Percentiles rank a stretch among this genome's conserved stretches.
phyloP scores from a whole-genome alignment of 64 coral and sea anemone genomes.

The Astreopora myriophthalma region DNA sequence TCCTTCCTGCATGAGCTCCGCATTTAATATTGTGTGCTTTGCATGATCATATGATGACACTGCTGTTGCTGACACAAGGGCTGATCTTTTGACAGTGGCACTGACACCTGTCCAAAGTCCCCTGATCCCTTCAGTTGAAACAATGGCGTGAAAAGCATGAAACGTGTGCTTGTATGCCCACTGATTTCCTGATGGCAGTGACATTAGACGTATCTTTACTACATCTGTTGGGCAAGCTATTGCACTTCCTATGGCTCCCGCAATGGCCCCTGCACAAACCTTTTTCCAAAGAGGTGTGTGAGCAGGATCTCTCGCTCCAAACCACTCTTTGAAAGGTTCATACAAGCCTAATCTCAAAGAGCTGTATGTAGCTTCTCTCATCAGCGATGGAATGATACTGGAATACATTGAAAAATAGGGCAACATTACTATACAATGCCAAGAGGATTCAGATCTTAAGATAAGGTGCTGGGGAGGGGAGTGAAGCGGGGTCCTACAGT shows the following conservation, averaged over 20 bases:
- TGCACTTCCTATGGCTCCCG: conserved; percentile 76
- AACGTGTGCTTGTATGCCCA: conserved; percentile 64
- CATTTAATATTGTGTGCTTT: conserved; percentile 78
- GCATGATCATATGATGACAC: conserved; percentile 84
- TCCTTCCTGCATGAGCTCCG: conserved; percentile 76
- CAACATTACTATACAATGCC: background rate
- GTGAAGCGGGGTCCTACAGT: too few relatives aligned
- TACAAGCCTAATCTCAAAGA: conserved; percentile 69
- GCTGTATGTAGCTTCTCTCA: conserved; percentile 75
- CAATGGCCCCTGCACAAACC: conserved; percentile 60
- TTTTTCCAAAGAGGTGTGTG: conserved; percentile 79
- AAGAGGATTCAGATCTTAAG: too few relatives aligned
- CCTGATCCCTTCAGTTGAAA: conserved; percentile 58
- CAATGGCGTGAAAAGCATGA: conserved; percentile 72
- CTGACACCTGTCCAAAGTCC: conserved; percentile 83
- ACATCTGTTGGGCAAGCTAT: conserved; percentile 77
- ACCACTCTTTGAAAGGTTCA: conserved; percentile 72
- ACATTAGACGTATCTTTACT: conserved; percentile 74
- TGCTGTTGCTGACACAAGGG: conserved; percentile 77
- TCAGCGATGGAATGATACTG: conserved; percentile 56
- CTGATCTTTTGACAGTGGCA: conserved; percentile 78
- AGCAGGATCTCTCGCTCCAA: conserved; percentile 68
- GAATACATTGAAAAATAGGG: background rate
- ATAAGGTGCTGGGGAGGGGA: too few relatives aligned
- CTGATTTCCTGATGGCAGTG: conserved; percentile 35